phyloP scores from a whole-genome alignment of 2,888 invertebrate species.

The Spisula solida region DNA sequence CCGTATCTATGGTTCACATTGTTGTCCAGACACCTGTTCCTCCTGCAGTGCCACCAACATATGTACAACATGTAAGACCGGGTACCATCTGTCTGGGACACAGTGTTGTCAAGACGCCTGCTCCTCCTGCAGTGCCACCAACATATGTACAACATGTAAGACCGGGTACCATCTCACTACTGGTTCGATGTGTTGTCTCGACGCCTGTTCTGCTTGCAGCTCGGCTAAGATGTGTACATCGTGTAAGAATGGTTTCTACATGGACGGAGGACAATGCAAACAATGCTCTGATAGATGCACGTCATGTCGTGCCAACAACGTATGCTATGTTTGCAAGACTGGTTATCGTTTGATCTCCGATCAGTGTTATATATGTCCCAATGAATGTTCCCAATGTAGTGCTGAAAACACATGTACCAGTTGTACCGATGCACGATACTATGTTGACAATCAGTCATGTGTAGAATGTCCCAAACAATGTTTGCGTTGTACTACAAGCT shows the following conservation, averaged over 20 bases:
- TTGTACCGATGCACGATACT: neutral
- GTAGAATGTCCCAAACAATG: constrained; percentile 7
- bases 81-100: no score
- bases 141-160: no score
- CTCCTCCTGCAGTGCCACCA: no score
- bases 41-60: no score
- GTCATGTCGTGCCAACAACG: no score
- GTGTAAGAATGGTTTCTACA: neutral
- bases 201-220: no score
- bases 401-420: no score
- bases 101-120: neutral
- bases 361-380: neutral
- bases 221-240: neutral
- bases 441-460: neutral
- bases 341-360: neutral
- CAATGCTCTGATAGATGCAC: neutral
- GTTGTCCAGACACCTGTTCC: neutral
- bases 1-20: neutral
- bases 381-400: neutral
- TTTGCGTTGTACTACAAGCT: neutral
- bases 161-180: neutral
- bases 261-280: neutral
- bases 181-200: neutral
- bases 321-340: neutral
- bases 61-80: no score